Percentiles rank a stretch among this genome's conserved stretches.
Evolutionary conservation across 2,888 invertebrate species (phyloP).

Genomic region (Thecophora atra): DNA sequence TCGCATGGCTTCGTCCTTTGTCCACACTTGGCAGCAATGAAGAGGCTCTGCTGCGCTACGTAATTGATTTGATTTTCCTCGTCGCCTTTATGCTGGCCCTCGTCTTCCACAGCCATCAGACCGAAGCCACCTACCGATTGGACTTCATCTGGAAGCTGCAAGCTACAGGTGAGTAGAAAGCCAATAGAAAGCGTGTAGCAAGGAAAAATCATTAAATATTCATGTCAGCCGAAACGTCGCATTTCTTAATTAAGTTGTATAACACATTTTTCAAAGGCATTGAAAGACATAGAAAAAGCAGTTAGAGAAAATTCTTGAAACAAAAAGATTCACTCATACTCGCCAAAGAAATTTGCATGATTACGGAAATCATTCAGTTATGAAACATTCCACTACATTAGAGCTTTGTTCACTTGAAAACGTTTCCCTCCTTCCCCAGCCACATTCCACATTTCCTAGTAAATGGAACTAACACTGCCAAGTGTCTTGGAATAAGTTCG

Average conservation of each 20-base stretch:
- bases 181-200: neutral
- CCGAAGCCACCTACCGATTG: conserved; percentile 91
- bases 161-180: conserved; percentile 75
- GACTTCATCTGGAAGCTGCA: conserved; percentile 98
- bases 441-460: neutral
- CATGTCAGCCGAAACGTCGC: no score
- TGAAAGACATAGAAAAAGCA: no score
- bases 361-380: neutral
- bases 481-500: neutral
- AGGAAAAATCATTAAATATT: neutral
- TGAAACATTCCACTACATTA: neutral
- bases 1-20: conserved; percentile 8
- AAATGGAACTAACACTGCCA: neutral
- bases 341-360: neutral
- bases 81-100: conserved; percentile 82
- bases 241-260: no score
- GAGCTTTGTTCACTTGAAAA: neutral
- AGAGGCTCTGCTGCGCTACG: conserved; percentile 62
- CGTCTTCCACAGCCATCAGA: conserved; percentile 91
- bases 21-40: conserved; percentile 54
- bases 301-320: no score
- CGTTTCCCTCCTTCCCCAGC: neutral
- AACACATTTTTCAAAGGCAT: no score
- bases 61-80: conserved; percentile 74
- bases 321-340: neutral